Conservation (phyloP, 2,888 invertebrate genomes). For the Orthonevra nobilis region DNA sequence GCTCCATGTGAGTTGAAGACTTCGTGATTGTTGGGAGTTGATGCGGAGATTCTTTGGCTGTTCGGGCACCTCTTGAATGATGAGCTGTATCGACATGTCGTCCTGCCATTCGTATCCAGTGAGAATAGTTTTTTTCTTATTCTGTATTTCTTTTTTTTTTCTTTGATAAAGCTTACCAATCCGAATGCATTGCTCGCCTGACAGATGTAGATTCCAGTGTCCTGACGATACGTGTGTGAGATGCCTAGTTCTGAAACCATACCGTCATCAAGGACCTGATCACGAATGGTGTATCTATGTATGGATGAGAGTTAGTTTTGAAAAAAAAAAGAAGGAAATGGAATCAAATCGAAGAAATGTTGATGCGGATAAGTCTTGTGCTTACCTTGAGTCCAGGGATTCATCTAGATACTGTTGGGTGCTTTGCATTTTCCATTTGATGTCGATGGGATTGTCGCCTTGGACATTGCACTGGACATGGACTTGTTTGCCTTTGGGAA, state of each 20-base stretch:
- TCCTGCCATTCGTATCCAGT: conserved; percentile 80
- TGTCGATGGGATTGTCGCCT: conserved; percentile 93
- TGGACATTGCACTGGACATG: conserved; percentile 92
- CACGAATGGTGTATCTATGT: conserved; percentile 86
- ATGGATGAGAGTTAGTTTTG: not conserved
- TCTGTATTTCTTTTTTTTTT: not conserved
- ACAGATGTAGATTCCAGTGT: conserved; percentile 94
- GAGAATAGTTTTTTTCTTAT: not conserved
- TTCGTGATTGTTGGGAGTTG: conserved; percentile 90
- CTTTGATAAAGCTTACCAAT: conserved; percentile 83
- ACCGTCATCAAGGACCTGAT: conserved; percentile 89
- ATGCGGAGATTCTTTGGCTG: conserved; percentile 92
- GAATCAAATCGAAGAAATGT: no score
- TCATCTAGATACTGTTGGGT: conserved; percentile 88
- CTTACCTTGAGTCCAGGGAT: conserved; percentile 85
- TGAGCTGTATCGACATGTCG: conserved; percentile 93
- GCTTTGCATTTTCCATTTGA: conserved; percentile 87
- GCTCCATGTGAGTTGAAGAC: conserved; percentile 93
- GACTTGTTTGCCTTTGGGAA: conserved; percentile 90
- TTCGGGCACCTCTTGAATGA: conserved; percentile 95
- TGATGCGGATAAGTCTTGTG: conserved; percentile 19
- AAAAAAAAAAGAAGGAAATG: conserved; percentile 9
- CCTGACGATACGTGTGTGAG: conserved; percentile 90
- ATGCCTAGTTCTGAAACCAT: conserved; percentile 92
- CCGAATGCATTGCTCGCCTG: conserved; percentile 94